Evolutionary conservation across 92 coral and sea anemone genomes (phyloP), one percentile per base, ranked within the genome.

Genomic region (Actinostola sp.): DNA sequence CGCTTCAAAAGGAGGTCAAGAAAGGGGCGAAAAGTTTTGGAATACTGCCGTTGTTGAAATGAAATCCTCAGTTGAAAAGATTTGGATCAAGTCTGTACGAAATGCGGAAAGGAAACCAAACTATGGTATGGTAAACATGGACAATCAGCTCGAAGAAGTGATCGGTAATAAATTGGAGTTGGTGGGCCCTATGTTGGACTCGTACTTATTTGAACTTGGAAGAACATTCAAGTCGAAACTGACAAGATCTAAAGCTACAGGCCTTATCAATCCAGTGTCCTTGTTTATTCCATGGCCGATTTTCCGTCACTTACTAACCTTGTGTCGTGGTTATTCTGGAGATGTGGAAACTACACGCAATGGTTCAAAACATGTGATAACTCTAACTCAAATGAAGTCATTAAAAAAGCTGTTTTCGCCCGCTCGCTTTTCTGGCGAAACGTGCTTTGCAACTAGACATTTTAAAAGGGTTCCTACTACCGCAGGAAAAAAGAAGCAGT

Each of bases 151-250:
- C 49, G 86, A 86, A 23, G 91, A 80, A 77, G 67, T 79, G 8
- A 32, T 72, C 13, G 83, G 86, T 19, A 86, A 86, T 25, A 80
- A 80, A 35, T 62, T 75, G 3, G 86, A 78, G 66, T 20, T 62
- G 43, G 75, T 66, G 12, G 92, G 88, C 13, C 85, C 92, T 16
- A 35, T 76, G 76, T 44, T 81, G 49, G 92, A 82, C 59, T 70
- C 77, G 17, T 87, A 66, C 70, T 57, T 87, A 50, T 25, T 31
- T 24, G 87, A 87, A 44, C 73, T 82, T 34, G 92, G 85, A 20
- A 67, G 59, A 21, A 29, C 60, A 20, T 9, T 77, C 11, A 35
- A 30, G 21, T 21, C 72, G 0, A 78, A 71, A 53, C 85, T 78
- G 25, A 23, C 36, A 42, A 31, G 80, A 17, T 78, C 85, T 12